Conservation (phyloP, 2,888 invertebrate species). For the Megaustenia siamemsis region DNA sequence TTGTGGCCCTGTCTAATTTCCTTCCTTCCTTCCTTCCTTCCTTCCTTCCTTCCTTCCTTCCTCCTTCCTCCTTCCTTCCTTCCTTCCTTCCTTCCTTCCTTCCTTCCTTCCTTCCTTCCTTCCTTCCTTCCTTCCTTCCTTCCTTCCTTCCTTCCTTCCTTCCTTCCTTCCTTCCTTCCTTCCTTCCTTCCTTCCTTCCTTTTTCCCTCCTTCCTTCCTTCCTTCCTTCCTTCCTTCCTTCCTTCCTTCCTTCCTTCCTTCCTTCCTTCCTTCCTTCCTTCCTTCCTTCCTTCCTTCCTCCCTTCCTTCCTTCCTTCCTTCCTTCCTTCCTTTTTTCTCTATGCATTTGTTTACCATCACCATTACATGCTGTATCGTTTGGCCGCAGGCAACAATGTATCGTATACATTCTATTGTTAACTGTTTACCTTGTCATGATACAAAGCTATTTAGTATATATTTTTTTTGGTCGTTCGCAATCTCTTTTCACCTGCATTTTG, state of each 20-base stretch:
- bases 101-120: neutral
- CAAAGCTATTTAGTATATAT: too few relatives aligned
- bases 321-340: neutral
- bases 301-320: constrained; percentile 9
- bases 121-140: neutral
- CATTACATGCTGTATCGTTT: too few relatives aligned
- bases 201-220: neutral
- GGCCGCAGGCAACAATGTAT: too few relatives aligned
- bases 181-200: neutral
- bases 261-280: neutral
- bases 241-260: neutral
- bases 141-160: neutral
- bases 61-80: neutral
- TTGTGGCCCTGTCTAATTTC: neutral
- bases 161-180: neutral
- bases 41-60: neutral
- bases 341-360: too few relatives aligned
- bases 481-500: too few relatives aligned
- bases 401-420: too few relatives aligned
- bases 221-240: neutral
- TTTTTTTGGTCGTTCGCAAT: too few relatives aligned
- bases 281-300: neutral
- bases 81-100: neutral
- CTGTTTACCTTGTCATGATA: too few relatives aligned
- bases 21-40: constrained; percentile 1